Conservation (phyloP, 2,113 vertebrate species). For the Chaenocephalus aceratus region DNA sequence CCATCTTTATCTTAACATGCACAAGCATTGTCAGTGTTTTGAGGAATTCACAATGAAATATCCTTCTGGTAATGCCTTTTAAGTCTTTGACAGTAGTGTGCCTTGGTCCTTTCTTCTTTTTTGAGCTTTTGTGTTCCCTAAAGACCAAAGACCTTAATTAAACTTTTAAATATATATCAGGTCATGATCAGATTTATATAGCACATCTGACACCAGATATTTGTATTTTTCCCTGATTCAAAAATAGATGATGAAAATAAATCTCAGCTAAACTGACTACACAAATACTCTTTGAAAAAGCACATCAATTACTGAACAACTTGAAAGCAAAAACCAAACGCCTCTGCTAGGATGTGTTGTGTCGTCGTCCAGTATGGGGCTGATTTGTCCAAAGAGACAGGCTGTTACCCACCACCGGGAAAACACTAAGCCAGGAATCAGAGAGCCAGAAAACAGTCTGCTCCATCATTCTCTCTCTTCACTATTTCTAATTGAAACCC, state of each 20-base stretch:
- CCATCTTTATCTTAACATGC: too few species aligned
- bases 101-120: too few species aligned
- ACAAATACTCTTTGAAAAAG: neutral
- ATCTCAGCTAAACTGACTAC: neutral
- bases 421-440: constrained; percentile 22
- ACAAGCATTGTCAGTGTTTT: too few species aligned
- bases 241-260: neutral
- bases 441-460: constrained; percentile 20
- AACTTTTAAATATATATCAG: neutral
- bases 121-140: too few species aligned
- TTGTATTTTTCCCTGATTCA: neutral
- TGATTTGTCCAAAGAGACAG: constrained; percentile 25
- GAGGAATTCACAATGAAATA: too few species aligned
- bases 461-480: constrained; percentile 5
- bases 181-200: neutral
- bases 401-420: constrained; percentile 30
- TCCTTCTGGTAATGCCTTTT: too few species aligned
- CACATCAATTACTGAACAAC: neutral
- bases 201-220: neutral
- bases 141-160: too few species aligned
- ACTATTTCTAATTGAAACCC: neutral
- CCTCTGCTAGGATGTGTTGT: neutral
- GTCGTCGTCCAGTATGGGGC: neutral
- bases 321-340: neutral
- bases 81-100: too few species aligned